Conservation (phyloP, 2,797 vertebrate genomes). For the Lacerta bilineata region DNA sequence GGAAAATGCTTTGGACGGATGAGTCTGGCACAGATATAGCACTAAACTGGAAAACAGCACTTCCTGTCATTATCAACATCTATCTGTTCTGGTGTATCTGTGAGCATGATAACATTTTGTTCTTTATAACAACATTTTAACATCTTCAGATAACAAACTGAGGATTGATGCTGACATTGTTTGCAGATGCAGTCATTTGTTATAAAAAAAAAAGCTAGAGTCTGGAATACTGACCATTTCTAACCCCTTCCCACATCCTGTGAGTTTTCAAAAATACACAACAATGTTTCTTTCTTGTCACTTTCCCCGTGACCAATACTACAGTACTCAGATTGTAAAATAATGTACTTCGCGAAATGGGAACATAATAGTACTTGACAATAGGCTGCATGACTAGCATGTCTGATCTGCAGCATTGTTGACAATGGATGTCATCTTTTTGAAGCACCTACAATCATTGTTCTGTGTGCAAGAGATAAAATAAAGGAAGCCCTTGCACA, state of each 20-base stretch:
- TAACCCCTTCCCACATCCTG: neutral
- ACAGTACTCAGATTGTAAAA: neutral
- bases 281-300: conserved; percentile 24
- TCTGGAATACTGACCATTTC: conserved; percentile 11
- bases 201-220: neutral
- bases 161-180: conserved; percentile 16
- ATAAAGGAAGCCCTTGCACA: neutral
- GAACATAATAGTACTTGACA: neutral
- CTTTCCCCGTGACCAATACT: conserved; percentile 5
- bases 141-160: conserved; percentile 30
- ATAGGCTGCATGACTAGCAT: neutral
- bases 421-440: no score
- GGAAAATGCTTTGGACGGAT: conserved; percentile 1
- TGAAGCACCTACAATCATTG: neutral
- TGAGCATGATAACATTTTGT: neutral
- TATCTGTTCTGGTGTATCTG: neutral
- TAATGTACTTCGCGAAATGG: neutral
- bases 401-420: conserved; percentile 36
- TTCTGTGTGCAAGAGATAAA: neutral
- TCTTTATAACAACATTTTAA: conserved; percentile 35
- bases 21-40: neutral
- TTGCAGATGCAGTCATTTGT: neutral
- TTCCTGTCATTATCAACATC: conserved; percentile 10
- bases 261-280: conserved; percentile 7
- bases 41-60: neutral